phyloP scores from a whole-genome alignment of 2,888 invertebrate genomes.

The Pachydiplax longipennis region DNA sequence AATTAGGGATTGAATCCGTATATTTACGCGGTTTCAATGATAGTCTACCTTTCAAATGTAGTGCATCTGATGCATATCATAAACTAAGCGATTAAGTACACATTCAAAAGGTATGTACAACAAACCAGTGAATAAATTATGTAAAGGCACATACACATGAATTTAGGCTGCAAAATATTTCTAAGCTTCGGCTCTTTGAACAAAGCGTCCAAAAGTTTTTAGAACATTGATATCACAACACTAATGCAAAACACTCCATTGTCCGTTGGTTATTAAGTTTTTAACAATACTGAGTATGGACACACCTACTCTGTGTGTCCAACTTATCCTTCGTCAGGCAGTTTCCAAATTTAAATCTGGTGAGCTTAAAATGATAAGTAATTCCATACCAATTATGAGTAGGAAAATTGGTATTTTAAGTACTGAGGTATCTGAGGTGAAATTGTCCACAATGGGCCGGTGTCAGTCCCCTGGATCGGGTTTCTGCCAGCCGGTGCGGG shows the following conservation, averaged over 20 bases:
- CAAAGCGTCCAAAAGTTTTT: neutral
- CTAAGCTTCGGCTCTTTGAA: neutral
- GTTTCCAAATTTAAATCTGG: neutral
- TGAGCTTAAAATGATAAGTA: neutral
- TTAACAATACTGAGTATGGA: neutral
- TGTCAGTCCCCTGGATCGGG: slow-evolving; percentile 71
- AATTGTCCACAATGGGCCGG: slow-evolving; percentile 52
- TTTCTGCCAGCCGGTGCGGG: slow-evolving; percentile 57
- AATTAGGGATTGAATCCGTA: neutral
- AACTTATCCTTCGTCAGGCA: slow-evolving; percentile 37
- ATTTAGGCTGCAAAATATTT: neutral
- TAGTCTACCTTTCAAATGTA: neutral
- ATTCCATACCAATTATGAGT: neutral
- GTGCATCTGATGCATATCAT: neutral
- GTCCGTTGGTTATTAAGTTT: neutral
- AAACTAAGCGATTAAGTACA: neutral
- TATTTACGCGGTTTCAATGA: neutral
- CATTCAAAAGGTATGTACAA: neutral
- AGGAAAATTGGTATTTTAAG: neutral
- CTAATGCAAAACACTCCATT: slow-evolving; percentile 5
- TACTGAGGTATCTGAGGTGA: slow-evolving; percentile 31
- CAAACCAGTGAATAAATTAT: slow-evolving; percentile 4
- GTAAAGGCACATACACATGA: slow-evolving; percentile 7
- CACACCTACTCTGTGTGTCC: slow-evolving; percentile 22
- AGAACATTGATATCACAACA: slow-evolving; percentile 19